Evolutionary conservation across 2,113 vertebrate species (phyloP).

Genomic region (Dunckerocampus dactyliophorus): DNA sequence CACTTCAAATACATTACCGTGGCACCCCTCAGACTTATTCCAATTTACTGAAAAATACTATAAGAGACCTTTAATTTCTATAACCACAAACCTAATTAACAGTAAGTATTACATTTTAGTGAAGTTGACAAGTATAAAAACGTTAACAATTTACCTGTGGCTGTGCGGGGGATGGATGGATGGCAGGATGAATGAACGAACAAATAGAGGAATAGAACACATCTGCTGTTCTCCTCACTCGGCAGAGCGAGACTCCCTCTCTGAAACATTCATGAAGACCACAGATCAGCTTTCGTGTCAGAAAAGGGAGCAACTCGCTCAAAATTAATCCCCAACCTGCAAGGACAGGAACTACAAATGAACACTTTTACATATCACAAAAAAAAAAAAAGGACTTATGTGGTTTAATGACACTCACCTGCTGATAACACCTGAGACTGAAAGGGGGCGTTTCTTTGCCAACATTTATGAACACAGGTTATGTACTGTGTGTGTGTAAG

Average conservation of each 20-base stretch:
- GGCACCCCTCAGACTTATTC: too few relatives aligned
- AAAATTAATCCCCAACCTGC: too few relatives aligned
- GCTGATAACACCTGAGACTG: background rate
- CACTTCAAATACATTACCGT: too few relatives aligned
- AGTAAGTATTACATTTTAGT: too few relatives aligned
- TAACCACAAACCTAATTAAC: too few relatives aligned
- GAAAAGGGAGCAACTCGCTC: constrained; percentile 12
- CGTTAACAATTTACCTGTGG: background rate
- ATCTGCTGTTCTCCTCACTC: constrained; percentile 28
- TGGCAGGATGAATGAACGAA: background rate
- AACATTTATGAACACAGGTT: too few relatives aligned
- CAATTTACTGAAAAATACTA: too few relatives aligned
- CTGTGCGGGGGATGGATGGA: background rate
- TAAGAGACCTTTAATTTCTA: too few relatives aligned
- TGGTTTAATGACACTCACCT: background rate
- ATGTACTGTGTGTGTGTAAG: too few relatives aligned
- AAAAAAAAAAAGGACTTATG: background rate
- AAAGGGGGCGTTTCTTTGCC: too few relatives aligned
- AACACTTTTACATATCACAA: too few relatives aligned
- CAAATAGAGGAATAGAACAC: constrained; percentile 5
- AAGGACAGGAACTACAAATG: too few relatives aligned
- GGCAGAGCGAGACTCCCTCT: constrained; percentile 47
- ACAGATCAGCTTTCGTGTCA: constrained; percentile 42
- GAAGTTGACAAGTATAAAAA: background rate
- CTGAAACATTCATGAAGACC: constrained; percentile 63